Evolutionary conservation across 2,113 vertebrate species (phyloP).

Genomic region (Phasianus colchicus): DNA sequence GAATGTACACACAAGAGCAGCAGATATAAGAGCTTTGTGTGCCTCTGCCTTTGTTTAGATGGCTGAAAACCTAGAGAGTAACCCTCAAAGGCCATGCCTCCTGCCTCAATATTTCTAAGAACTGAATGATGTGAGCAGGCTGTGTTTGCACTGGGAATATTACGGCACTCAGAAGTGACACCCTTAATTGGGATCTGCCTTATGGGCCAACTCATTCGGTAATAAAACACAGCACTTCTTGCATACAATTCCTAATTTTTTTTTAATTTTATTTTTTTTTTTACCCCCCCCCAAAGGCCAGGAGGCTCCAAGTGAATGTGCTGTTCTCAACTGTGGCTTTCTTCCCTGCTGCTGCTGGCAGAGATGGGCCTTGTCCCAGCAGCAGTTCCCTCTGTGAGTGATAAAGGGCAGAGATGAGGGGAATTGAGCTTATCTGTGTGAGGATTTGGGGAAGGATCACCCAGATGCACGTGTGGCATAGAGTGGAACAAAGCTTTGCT

Average conservation of each 20-base stretch:
- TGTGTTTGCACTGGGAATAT: not conserved
- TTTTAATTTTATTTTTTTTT: no score
- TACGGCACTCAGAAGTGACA: not conserved
- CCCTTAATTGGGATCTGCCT: not conserved
- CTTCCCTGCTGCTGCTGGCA: not conserved
- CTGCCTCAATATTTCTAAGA: not conserved
- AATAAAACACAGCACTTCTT: not conserved
- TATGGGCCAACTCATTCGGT: not conserved
- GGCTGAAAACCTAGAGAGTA: not conserved
- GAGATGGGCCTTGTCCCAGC: not conserved
- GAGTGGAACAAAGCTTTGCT: not conserved
- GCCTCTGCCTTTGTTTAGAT: not conserved
- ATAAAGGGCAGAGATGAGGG: not conserved
- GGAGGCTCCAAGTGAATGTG: not conserved
- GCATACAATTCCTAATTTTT: not conserved
- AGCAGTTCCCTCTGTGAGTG: not conserved
- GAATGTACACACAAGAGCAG: not conserved
- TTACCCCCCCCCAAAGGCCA: not conserved
- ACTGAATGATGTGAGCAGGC: not conserved
- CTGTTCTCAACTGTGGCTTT: not conserved
- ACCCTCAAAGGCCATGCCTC: not conserved
- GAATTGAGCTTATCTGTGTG: fast-evolving
- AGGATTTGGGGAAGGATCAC: not conserved
- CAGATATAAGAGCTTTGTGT: fast-evolving
- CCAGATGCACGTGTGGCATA: not conserved